These are phyloP conservation scores for Pachyrhynchus sulphureomaculatus DNA, from an alignment of 1,140 invertebrate genomes.

Conservation along the genomic window DNA sequence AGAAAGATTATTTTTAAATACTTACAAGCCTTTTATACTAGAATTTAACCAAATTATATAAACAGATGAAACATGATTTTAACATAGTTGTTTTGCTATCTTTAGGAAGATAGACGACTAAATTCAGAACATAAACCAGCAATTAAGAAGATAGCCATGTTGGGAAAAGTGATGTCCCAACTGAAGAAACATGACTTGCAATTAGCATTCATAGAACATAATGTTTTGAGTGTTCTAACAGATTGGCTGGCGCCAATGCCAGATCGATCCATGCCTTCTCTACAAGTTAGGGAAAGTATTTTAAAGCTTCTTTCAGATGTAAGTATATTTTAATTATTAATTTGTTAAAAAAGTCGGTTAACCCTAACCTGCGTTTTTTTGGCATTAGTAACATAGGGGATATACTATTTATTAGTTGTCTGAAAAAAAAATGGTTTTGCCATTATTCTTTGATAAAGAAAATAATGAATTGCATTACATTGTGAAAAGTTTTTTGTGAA, in stretches of 20 bases:
- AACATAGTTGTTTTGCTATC: conserved; percentile 26
- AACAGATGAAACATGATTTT: no score
- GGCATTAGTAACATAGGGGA: no score
- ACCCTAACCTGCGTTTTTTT: no score
- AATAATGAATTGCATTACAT: no score
- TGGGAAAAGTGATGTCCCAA: conserved; percentile 85
- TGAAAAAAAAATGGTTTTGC: no score
- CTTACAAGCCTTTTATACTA: no score
- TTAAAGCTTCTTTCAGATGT: conserved; percentile 87
- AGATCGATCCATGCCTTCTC: conserved; percentile 90
- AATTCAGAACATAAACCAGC: conserved; percentile 84
- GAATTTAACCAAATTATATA: no score
- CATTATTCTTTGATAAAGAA: no score
- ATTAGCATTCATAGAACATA: conserved; percentile 93
- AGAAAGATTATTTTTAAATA: no score
- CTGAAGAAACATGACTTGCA: conserved; percentile 94
- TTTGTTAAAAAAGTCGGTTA: no score
- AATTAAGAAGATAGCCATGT: conserved; percentile 88
- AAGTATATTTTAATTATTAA: conserved; percentile 46
- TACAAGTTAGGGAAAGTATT: conserved; percentile 87
- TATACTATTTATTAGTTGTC: no score
- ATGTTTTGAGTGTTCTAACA: conserved; percentile 87
- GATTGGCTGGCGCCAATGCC: conserved; percentile 99
- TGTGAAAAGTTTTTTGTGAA: no score
- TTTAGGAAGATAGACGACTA: conserved; percentile 81